These are phyloP conservation scores for Anas platyrhynchos DNA, from an alignment of 2,113 vertebrate species.

Conservation along the genomic window DNA sequence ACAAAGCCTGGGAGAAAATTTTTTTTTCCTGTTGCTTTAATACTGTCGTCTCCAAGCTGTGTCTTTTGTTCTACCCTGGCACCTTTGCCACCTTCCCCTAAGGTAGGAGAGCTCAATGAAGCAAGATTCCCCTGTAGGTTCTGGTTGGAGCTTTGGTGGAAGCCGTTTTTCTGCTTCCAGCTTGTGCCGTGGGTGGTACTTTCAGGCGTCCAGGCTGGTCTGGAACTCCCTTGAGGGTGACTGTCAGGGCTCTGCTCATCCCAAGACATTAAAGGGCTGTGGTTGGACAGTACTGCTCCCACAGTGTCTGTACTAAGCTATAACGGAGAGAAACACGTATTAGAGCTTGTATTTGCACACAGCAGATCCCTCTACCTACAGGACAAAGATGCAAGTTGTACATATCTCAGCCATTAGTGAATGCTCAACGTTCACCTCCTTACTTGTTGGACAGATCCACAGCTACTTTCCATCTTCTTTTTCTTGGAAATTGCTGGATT, in stretches of 20 bases:
- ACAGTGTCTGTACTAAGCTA: conserved; percentile 53
- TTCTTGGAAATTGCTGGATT: conserved; percentile 79
- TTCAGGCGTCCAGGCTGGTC: not conserved
- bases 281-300: conserved; percentile 59
- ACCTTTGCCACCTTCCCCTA: not conserved
- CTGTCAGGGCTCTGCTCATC: not conserved
- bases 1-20: conserved; percentile 76
- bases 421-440: not conserved
- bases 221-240: not conserved
- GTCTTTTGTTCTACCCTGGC: not conserved
- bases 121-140: not conserved
- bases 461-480: conserved; percentile 73
- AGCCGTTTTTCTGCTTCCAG: conserved; percentile 35
- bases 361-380: not conserved
- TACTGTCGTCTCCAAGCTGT: not conserved
- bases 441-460: conserved; percentile 75
- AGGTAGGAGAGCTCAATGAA: not conserved
- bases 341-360: not conserved
- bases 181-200: not conserved
- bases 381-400: not conserved
- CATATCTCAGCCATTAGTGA: not conserved
- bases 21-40: not conserved
- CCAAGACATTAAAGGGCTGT: conserved; percentile 39
- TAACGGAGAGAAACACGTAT: not conserved
- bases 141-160: not conserved